Evolutionary conservation across 1,140 invertebrate genomes (phyloP).

Genomic region (Tetranychus urticae): DNA sequence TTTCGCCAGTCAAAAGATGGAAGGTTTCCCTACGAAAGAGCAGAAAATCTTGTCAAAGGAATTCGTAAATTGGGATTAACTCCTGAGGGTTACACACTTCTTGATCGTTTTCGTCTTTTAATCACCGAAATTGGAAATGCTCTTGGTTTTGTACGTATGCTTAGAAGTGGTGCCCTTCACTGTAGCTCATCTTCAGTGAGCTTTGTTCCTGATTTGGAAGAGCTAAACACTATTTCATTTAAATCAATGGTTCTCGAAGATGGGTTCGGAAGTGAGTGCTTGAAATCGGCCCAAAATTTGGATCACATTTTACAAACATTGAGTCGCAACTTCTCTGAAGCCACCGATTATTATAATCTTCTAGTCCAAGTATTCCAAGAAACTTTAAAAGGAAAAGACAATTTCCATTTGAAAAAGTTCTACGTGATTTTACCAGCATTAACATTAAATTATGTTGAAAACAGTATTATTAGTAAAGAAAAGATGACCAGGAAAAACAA

Average conservation of each 20-base stretch:
- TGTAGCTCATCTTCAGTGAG: constrained; percentile 69
- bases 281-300: constrained; percentile 40
- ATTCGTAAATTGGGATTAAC: constrained; percentile 69
- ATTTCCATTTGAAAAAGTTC: constrained; percentile 76
- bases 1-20: constrained; percentile 11
- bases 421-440: constrained; percentile 78
- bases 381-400: constrained; percentile 47
- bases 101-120: constrained; percentile 75
- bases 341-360: constrained; percentile 84
- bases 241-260: constrained; percentile 25
- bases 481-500: constrained; percentile 66
- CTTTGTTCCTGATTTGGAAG: constrained; percentile 63
- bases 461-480: constrained; percentile 73
- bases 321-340: constrained; percentile 63
- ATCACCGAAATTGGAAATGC: constrained; percentile 91
- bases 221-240: constrained; percentile 31
- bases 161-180: constrained; percentile 75
- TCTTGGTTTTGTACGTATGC: constrained; percentile 80
- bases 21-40: constrained; percentile 53
- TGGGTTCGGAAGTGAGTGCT: constrained; percentile 30
- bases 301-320: constrained; percentile 51
- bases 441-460: constrained; percentile 82
- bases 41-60: constrained; percentile 79
- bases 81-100: constrained; percentile 53
- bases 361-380: constrained; percentile 76